Base-by-base conservation (phyloP, 2,113 vertebrate species). In the Nothocercus nigrocapillus region DNA sequence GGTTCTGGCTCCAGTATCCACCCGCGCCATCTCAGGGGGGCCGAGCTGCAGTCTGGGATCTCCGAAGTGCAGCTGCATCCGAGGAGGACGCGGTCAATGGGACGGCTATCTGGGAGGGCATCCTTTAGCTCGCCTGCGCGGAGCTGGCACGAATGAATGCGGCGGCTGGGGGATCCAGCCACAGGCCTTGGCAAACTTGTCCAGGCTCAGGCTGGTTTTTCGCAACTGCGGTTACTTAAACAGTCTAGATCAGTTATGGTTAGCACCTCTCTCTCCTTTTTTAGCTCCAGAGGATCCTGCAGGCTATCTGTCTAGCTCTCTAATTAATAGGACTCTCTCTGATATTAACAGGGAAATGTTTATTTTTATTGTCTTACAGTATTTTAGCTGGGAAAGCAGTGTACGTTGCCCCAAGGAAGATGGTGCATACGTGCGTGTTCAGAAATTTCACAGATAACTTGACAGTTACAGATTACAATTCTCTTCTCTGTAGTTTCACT, bases 71-170 rank as follows among this genome's bases (percentile, higher is more conserved):
- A 82, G 49, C 19, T 83, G 7, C 64, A 24, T 36, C n/a, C 84
- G 66, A 24, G 13, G 40, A 63, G 36, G 69, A 45, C 36, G 83
- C 61, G 30, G 20, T 16, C 34, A 34, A 10, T 12, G 32, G 28
- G 9, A 27, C 86, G 85, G 27, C 59, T 51, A 42, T 24, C 7
- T 72, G 70, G 62, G 51, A 62, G 69, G 28, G 21, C 18, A 7
- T 19, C 25, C 53, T 77, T 75, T 77, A 54, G 27, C 42, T 84
- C 40, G 32, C 24, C 61, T 64, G 27, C 7, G 22, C 54, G n/a
- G 80, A 70, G 80, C n/a, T 45, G n/a, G 21, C 32, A 28, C 5
- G n/a, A 77, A n/a, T 0, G 0, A 59, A 36, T 0, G 0, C 54
- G 22, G 22, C 32, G 17, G 49, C 30, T 47, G 72, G 36, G 51